Conservation (phyloP, 2,888 invertebrate genomes). For the Dendrolimus houi region DNA sequence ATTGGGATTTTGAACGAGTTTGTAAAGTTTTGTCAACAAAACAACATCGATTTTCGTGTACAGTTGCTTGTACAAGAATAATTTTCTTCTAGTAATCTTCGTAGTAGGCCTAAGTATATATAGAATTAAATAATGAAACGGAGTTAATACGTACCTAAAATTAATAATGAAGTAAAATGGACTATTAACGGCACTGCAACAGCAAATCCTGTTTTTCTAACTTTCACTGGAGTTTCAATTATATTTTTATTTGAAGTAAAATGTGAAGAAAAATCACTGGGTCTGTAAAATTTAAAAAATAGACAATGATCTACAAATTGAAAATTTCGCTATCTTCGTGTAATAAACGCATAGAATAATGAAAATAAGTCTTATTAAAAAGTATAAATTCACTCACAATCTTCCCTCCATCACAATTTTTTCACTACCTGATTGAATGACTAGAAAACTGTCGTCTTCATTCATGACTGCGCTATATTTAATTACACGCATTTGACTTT, state of each 20-base stretch:
- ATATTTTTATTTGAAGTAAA: conserved; percentile 20
- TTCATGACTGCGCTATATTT: conserved; percentile 36
- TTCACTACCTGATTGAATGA: conserved; percentile 22
- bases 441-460: conserved; percentile 48
- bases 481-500: conserved; percentile 14
- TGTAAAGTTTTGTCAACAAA: no score
- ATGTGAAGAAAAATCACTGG: conserved; percentile 16
- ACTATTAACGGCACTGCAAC: conserved; percentile 15
- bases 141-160: conserved; percentile 29
- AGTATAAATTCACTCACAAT: conserved; percentile 23
- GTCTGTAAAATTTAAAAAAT: conserved; percentile 16
- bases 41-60: no score
- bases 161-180: conserved; percentile 24
- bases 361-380: not conserved
- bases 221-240: conserved; percentile 12
- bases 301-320: no score
- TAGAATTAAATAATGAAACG: no score
- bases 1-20: no score
- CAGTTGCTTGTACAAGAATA: no score
- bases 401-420: conserved; percentile 26
- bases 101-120: no score
- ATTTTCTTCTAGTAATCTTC: no score
- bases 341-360: no score
- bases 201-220: conserved; percentile 15
- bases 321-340: no score